Evolutionary conservation across 2,888 invertebrate species (phyloP), one percentile per base, ranked within the genome.

Genomic region (Gnatocerus cornutus): DNA sequence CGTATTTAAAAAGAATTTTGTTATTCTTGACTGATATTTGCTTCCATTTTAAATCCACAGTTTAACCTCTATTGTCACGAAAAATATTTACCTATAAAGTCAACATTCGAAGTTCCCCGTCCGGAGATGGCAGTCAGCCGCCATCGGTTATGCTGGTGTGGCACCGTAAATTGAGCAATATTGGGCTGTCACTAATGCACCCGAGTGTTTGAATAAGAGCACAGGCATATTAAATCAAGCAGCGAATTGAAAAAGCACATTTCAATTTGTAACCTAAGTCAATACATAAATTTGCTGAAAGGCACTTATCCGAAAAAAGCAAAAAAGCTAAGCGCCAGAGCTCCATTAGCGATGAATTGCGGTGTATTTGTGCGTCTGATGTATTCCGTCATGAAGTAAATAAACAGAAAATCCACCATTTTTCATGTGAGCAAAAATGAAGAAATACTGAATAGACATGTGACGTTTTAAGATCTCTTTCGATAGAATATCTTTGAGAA

Each of bases 271-370:
- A 75, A 76, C 77, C 75, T 72, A 76, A 78, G 75, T 79, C 77
- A 77, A 79, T 77, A 79, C 77, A 77, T 77, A 78, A 79, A 79
- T 78, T 76, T 75, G 73, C 71, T 73, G 77, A 75, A 77, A 78
- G 74, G 75, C 79, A 78, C 79, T 79, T 78, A 77, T 74, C 73
- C 64, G 73, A 61, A 53, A 72, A 74, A 76, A 73, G 73, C 73
- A 68, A 73, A 73, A 76, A 75, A 77, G 71, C 63, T 71, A 71
- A 74, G 68, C 72, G 76, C 72, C 76, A 72, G n/a, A n/a, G 71
- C 74, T 76, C 77, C 77, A 77, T 77, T 77, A 77, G 76, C 73
- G 72, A 73, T 75, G 73, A 78, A 74, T 77, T 76, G 72, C 63
- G 71, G 74, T 45, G 56, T 71, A 69, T 73, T 72, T 72, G 70